Evolutionary conservation across 2,113 vertebrate genomes (phyloP), one percentile per base, ranked within the genome.

Genomic region (Benitochromis conjunctus): DNA sequence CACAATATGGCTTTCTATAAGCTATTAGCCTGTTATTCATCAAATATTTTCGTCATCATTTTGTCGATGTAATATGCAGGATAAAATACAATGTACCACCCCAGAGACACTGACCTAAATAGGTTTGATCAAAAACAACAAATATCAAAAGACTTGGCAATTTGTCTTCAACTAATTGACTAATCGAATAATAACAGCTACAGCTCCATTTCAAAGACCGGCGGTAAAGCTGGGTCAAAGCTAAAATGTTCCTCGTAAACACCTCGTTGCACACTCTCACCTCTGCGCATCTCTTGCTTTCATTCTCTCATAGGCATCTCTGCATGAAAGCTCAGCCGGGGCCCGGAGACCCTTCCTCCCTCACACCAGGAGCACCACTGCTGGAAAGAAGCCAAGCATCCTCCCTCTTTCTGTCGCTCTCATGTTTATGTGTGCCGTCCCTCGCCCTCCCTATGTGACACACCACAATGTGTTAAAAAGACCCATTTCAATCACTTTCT

Each of bases 351-450:
- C 88, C 85, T 88, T 91, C 90, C 90, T 92, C 91, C 80, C 74
- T 88, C 91, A 86, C 91, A 92, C 91, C 92, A 90, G 91, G 87
- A 93, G 81, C 86, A 89, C 46, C 81, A 58, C 87, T 85, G 82
- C 85, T 89, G 88, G 92, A 91, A 80, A 85, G 69, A 83, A 86
- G 84, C 85, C 89, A 91, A 86, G 85, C 82, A 66, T 51, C 66
- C n/a, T 79, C 43, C n/a, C n/a, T 31, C 55, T 64, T 79, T 46
- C 57, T 24, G 4, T 43, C 69, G 69, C 51, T 36, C 60, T 90
- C 36, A 36, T 81, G 54, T 71, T 36, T 62, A 18, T 51, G 26
- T 41, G 48, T 69, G 77, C 54, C 51, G 53, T 83, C 62, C 31
- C 60, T 91, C 24, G 19, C 41, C 46, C 79, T 81, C 51, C 18